Conservation (phyloP, 2,113 vertebrate species). For the Capra hircus region DNA sequence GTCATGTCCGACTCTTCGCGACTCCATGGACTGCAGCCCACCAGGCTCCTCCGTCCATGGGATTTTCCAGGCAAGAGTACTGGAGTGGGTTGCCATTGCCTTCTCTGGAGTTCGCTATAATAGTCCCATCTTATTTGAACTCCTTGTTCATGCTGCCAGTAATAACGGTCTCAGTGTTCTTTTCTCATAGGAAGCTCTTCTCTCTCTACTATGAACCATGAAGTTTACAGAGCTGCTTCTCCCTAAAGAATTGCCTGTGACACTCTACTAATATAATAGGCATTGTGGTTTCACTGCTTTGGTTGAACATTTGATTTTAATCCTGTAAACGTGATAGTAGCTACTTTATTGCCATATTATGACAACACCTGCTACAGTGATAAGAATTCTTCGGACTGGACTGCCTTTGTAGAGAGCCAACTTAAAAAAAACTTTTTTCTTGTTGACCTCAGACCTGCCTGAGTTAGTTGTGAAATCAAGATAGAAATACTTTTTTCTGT, state of each 20-base stretch:
- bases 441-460: not conserved
- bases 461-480: not conserved
- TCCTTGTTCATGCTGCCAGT: not conserved
- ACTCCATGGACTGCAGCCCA: too few relatives aligned
- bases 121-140: not conserved
- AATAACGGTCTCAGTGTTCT: not conserved
- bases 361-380: not conserved
- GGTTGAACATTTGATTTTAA: conserved; percentile 4
- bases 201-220: not conserved
- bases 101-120: not conserved
- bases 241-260: not conserved
- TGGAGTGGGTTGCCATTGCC: too few relatives aligned
- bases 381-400: conserved; percentile 2
- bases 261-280: not conserved
- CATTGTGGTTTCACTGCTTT: not conserved
- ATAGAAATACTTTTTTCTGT: not conserved
- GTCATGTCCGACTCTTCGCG: too few relatives aligned
- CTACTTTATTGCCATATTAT: not conserved
- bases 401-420: not conserved
- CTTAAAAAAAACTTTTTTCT: not conserved
- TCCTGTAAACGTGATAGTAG: not conserved
- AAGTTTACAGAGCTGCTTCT: not conserved
- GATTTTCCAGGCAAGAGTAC: too few relatives aligned
- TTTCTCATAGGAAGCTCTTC: not conserved
- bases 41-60: too few relatives aligned